Conservation (phyloP, 2,113 vertebrate genomes). For the Prunella fulvescens region DNA sequence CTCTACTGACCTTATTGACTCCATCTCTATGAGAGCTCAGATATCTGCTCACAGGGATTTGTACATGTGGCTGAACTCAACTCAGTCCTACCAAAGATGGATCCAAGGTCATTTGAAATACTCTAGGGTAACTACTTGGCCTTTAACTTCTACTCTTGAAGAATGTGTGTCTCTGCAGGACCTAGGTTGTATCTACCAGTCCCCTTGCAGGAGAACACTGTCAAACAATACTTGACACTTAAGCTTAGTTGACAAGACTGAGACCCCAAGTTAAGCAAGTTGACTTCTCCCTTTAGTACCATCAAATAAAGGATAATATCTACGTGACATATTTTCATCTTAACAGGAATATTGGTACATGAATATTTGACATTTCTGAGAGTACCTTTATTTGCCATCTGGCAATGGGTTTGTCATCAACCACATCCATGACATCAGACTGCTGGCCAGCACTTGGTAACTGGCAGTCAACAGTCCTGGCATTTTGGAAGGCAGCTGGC, state of each 20-base stretch:
- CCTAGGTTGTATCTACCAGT: neutral
- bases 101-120: neutral
- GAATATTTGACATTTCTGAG: neutral
- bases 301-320: neutral
- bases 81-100: neutral
- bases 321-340: neutral
- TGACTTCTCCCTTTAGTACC: neutral
- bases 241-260: neutral
- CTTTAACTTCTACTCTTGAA: neutral
- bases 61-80: neutral
- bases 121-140: neutral
- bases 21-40: neutral
- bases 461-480: conserved; percentile 75
- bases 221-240: neutral
- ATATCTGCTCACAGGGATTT: neutral
- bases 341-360: neutral
- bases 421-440: conserved; percentile 29
- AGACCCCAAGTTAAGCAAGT: neutral
- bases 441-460: conserved; percentile 69
- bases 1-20: neutral
- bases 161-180: neutral
- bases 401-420: conserved; percentile 67
- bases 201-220: neutral
- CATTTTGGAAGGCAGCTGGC: conserved; percentile 73
- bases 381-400: conserved; percentile 88